Evolutionary conservation across 2,797 vertebrate genomes (phyloP).

Genomic region (Darevskia nairensis): DNA sequence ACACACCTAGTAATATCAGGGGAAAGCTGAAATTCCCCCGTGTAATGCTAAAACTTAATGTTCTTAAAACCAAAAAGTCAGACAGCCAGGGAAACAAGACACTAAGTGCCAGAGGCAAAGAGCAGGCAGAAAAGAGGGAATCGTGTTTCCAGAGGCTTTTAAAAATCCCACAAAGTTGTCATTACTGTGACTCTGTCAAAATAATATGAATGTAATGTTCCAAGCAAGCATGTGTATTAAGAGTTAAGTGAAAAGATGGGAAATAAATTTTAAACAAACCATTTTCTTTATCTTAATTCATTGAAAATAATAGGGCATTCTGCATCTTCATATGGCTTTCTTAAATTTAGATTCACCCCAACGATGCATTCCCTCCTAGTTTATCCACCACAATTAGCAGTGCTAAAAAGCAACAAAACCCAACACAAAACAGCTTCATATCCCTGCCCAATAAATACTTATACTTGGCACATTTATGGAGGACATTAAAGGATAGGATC

Average conservation of each 20-base stretch:
- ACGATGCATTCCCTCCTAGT: constrained; percentile 15
- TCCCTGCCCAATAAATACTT: not conserved
- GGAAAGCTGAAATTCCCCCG: constrained; percentile 60
- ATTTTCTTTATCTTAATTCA: constrained; percentile 59
- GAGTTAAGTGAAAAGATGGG: constrained; percentile 59
- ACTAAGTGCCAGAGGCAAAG: constrained; percentile 70
- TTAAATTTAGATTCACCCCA: constrained; percentile 39
- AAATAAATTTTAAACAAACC: constrained; percentile 58
- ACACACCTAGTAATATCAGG: constrained; percentile 57
- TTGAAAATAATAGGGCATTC: constrained; percentile 38
- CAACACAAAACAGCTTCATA: not conserved
- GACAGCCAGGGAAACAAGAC: constrained; percentile 74
- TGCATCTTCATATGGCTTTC: constrained; percentile 45
- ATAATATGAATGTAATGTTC: constrained; percentile 63
- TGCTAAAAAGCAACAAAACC: not conserved
- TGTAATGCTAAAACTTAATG: constrained; percentile 58
- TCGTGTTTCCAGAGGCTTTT: constrained; percentile 74
- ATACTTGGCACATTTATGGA: not conserved
- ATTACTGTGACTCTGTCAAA: constrained; percentile 54
- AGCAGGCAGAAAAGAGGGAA: constrained; percentile 73
- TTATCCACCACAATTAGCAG: not conserved
- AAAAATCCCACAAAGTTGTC: constrained; percentile 58
- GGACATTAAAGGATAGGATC: not conserved
- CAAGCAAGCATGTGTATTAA: constrained; percentile 53
- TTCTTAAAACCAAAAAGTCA: constrained; percentile 67